Evolutionary conservation across 1,140 invertebrate genomes (phyloP), one percentile per base, ranked within the genome.

Genomic region (Drosophila quadrilineata): DNA sequence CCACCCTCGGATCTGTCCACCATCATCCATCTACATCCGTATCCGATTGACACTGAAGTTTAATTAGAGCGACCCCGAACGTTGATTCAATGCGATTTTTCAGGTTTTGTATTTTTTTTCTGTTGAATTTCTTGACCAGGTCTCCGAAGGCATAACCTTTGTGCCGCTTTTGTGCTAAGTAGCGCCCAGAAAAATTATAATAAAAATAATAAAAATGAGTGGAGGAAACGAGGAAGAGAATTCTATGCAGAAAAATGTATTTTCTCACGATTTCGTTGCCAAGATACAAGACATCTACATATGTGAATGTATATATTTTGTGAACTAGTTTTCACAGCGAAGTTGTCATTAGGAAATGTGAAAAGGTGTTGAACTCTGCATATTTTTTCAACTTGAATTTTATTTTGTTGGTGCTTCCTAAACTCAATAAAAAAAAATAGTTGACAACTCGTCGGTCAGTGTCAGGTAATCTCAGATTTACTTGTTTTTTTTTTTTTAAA

Each of bases 21-120:
- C n/a, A n/a, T n/a, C n/a, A n/a, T n/a, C n/a, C n/a, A n/a, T n/a
- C n/a, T n/a, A n/a, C n/a, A n/a, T n/a, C n/a, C n/a, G n/a, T n/a
- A n/a, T 65, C 40, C 73, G 73, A 84, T 86, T 85, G 79, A 85
- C 79, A 85, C 67, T 85, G 79, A 58, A 64, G 63, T 85, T 85
- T 85, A 85, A 85, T 85, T 85, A 85, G 79, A 85, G 74, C 79
- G 79, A 85, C 79, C 79, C 71, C 60, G 79, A 49, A 62, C 66
- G 45, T 56, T 40, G 77, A 75, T 71, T 82, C 64, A 19, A 73
- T 84, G 73, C 50, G 63, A 53, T 69, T 84, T 75, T 84, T 82
- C 76, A 38, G 56, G 67, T 82, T 80, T 79, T 62, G 46, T 69
- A 69, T 69, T 76, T 64, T 54, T 63, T 84, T 72, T 84, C 72